A percentile compares a stretch with the other conserved stretches of the same genome.
These are phyloP conservation scores for Choloepus didactylus DNA, from an alignment of 2,797 vertebrate genomes.

Conservation along the genomic window DNA sequence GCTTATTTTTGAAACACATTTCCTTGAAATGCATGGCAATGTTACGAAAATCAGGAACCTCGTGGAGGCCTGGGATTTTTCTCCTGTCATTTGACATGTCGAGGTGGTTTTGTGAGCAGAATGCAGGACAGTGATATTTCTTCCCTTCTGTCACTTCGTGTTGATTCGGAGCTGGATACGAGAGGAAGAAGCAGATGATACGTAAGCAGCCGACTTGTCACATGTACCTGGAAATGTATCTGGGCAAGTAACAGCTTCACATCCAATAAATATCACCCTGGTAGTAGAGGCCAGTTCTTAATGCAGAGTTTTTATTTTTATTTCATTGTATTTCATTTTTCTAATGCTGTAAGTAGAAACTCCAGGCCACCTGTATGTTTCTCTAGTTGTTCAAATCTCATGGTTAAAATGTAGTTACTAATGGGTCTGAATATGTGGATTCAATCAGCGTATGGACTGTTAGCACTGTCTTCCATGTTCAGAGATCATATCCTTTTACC, in stretches of 20 bases:
- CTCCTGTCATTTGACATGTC: conserved; percentile 73
- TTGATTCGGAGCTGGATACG: conserved; percentile 80
- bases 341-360: not conserved
- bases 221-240: conserved; percentile 78
- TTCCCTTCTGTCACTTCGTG: conserved; percentile 82
- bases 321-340: not conserved
- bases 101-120: conserved; percentile 64
- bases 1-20: conserved; percentile 22
- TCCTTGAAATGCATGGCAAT: not conserved
- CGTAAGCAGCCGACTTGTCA: conserved; percentile 83
- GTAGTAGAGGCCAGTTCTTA: conserved; percentile 54
- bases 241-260: conserved; percentile 79
- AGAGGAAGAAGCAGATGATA: conserved; percentile 79
- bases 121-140: conserved; percentile 78
- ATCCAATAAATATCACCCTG: conserved; percentile 72
- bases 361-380: fast-evolving
- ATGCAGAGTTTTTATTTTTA: not conserved
- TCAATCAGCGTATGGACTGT: not conserved
- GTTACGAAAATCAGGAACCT: conserved; percentile 71
- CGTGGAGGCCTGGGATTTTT: conserved; percentile 46
- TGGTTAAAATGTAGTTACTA: not conserved
- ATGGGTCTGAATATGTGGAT: not conserved
- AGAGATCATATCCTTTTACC: fast-evolving
- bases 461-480: not conserved
- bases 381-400: not conserved